Base-by-base conservation (phyloP, 2,797 vertebrate genomes). In the Synaphobranchus kaupii region DNA sequence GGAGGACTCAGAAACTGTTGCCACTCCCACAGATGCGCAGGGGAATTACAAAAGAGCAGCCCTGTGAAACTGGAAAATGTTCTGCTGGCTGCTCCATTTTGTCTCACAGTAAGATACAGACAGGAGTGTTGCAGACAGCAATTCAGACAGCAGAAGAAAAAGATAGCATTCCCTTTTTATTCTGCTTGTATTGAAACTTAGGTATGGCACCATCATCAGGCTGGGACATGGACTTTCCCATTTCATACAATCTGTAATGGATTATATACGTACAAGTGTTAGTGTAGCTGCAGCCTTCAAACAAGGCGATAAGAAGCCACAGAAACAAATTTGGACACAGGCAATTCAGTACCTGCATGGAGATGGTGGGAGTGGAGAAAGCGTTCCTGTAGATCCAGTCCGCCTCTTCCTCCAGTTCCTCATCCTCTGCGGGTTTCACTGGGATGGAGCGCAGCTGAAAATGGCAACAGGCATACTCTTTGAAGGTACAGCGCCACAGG, bases 341-440 rank as follows among this genome's bases (percentile, higher is more conserved):
- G 44, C 3, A n/a, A 34, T 34, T 54, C 50, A 0, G 4, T 93
- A 99, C 99, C 98, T 99, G 99, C 93, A 99, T 96, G 88, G 98
- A 99, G 92, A 99, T 99, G 39, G 98, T 99, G 48, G 98, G 98
- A 1, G 97, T 99, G 0, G 99, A 98, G 94, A 99, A 99, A 0
- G 98, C 98, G 8, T 99, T 98, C 91, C 98, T 97, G 85, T 99
- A 99, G 93, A 99, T 99, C 99, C 99, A 99, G 90, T 99, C 98
- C 15, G 99, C 98, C 92, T 99, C 99, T 47, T 99, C 98, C 91
- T 99, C 99, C 87, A 99, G 94, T 91, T 99, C 99, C 34, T 99
- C 98, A 84, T 99, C 99, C 93, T 99, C 99, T 89, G 98, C 98
- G 5, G 92, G 96, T 93, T 98, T 99, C 86, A 99, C 97, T 0